Percentiles rank a stretch among this genome's conserved stretches.
phyloP scores from a whole-genome alignment of 1,140 invertebrate species.

The Diorhabda sublineata region DNA sequence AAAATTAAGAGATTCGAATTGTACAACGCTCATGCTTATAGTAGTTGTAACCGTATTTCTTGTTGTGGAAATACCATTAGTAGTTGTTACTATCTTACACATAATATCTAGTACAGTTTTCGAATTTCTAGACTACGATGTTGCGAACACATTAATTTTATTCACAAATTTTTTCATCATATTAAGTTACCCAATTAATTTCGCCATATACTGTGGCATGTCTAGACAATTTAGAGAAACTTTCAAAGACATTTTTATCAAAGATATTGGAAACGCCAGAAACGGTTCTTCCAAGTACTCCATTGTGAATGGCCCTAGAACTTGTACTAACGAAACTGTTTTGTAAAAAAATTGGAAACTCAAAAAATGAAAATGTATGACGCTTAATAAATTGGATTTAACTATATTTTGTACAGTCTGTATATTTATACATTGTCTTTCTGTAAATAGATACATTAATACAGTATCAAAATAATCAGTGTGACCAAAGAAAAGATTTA shows the following conservation, averaged over 20 bases:
- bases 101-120: slow-evolving; percentile 71
- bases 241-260: slow-evolving; percentile 83
- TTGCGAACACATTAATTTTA: slow-evolving; percentile 79
- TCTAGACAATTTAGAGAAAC: slow-evolving; percentile 89
- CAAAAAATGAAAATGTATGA: slow-evolving; percentile 21
- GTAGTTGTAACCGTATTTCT: slow-evolving; percentile 90
- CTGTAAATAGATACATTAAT: background rate
- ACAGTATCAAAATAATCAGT: too few species aligned
- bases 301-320: slow-evolving; percentile 72
- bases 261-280: slow-evolving; percentile 56
- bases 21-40: slow-evolving; percentile 92
- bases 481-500: too few species aligned
- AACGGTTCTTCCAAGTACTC: slow-evolving; percentile 71
- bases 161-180: slow-evolving; percentile 90
- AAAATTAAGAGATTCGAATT: slow-evolving; percentile 80
- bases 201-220: slow-evolving; percentile 95
- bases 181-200: slow-evolving; percentile 88
- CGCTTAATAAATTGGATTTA: slow-evolving; percentile 21
- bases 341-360: slow-evolving; percentile 52
- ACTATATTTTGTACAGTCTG: slow-evolving; percentile 19
- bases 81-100: slow-evolving; percentile 80
- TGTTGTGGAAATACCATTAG: slow-evolving; percentile 85
- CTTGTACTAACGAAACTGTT: slow-evolving; percentile 77
- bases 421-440: slow-evolving; percentile 14
- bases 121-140: slow-evolving; percentile 71